A percentile compares a stretch with the other conserved stretches of the same genome.
phyloP scores from a whole-genome alignment of 2,888 invertebrate species.

The Stegana nigrithorax region DNA sequence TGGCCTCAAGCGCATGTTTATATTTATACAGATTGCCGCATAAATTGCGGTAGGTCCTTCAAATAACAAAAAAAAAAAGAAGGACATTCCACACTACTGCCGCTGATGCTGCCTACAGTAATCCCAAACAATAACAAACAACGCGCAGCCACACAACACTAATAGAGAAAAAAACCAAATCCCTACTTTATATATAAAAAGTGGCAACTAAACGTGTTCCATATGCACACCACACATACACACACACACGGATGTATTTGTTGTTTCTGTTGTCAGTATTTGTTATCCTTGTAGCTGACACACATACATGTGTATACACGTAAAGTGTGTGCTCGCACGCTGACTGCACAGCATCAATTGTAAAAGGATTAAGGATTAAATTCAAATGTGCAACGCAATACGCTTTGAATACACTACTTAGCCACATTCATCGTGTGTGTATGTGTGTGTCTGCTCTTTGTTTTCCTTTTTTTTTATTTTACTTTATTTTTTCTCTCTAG shows the following conservation, averaged over 20 bases:
- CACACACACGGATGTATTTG: too few relatives aligned
- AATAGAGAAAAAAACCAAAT: not conserved
- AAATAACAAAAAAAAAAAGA: not conserved
- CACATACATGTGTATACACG: slow-evolving; percentile 33
- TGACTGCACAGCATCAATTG: slow-evolving; percentile 61
- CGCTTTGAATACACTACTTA: slow-evolving; percentile 34
- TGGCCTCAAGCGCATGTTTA: not conserved
- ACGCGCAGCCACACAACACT: not conserved
- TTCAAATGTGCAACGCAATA: slow-evolving; percentile 61
- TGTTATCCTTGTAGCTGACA: slow-evolving; percentile 36
- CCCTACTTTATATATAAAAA: too few relatives aligned
- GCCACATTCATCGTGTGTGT: slow-evolving; percentile 26
- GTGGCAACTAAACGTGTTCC: too few relatives aligned
- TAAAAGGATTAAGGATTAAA: slow-evolving; percentile 63
- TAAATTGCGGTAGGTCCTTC: not conserved
- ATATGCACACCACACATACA: too few relatives aligned
- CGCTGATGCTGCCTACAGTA: too few relatives aligned
- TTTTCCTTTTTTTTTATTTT: not conserved
- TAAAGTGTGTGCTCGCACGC: slow-evolving; percentile 31
- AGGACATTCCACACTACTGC: not conserved
- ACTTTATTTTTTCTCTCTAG: slow-evolving; percentile 30
- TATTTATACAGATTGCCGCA: not conserved
- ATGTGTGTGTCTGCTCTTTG: slow-evolving; percentile 21
- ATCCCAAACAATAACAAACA: not conserved
- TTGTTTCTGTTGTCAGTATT: slow-evolving; percentile 26